A percentile compares a stretch with the other conserved stretches of the same genome.
Evolutionary conservation across 1,140 invertebrate genomes (phyloP).

Genomic region (Leptinotarsa defecta): DNA sequence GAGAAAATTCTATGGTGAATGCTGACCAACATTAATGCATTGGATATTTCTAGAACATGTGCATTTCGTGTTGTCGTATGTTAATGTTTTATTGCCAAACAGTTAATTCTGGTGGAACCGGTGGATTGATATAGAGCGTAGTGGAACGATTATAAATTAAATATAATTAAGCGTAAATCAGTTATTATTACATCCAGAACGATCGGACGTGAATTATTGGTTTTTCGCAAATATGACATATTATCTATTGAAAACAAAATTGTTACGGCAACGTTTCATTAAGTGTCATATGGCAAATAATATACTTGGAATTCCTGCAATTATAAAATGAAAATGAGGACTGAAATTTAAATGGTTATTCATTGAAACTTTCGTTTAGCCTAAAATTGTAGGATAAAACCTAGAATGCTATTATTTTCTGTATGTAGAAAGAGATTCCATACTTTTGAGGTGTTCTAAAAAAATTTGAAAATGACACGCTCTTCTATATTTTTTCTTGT

Average conservation of each 20-base stretch:
- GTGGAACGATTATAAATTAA: constrained; percentile 24
- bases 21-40: not conserved
- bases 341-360: too few relatives aligned
- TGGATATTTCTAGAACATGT: not conserved
- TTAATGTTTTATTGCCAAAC: constrained; percentile 29
- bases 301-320: too few relatives aligned
- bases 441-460: too few relatives aligned
- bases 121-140: constrained; percentile 30
- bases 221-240: constrained; percentile 3
- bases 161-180: constrained; percentile 30
- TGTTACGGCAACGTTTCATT: not conserved
- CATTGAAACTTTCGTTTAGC: too few relatives aligned
- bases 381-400: too few relatives aligned
- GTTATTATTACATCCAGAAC: constrained; percentile 23
- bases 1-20: not conserved
- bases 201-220: constrained; percentile 14
- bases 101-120: constrained; percentile 22
- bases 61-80: constrained; percentile 22
- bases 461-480: too few relatives aligned
- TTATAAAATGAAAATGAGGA: too few relatives aligned
- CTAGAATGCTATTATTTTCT: too few relatives aligned
- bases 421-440: too few relatives aligned
- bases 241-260: constrained; percentile 9
- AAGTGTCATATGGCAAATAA: too few relatives aligned
- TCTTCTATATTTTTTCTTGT: too few relatives aligned